Evolutionary conservation across 2,888 invertebrate genomes (phyloP), one percentile per base, ranked within the genome.

Genomic region (Sthenelais limicola): DNA sequence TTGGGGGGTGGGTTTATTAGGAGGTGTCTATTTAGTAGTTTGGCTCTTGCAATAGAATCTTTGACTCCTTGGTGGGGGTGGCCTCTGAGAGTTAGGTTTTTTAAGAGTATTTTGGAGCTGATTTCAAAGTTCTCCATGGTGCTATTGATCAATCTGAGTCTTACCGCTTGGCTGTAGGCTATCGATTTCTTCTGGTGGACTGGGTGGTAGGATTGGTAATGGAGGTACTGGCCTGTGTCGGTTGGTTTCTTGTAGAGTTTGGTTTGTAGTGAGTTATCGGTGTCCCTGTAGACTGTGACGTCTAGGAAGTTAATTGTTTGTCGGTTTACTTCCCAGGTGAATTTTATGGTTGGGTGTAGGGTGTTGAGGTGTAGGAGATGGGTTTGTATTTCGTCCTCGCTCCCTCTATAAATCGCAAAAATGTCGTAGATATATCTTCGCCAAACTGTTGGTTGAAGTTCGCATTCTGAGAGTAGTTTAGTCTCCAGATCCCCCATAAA

Each of bases 401-500:
- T 33, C 7, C 51, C 52, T 18, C 68, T 66, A 73, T 73, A 75
- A 18, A 77, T 69, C n/a, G 72, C 30, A 47, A 74, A 74, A n/a
- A 74, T 73, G 32, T 77, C 77, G 48, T 72, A 73, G 26, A 76
- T 77, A 43, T 48, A 77, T 43, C 77, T 26, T 0, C 58, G 43
- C 48, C 71, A 76, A 5, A 74, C 0, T 18, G 12, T 4, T 7
- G 76, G 76, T 56, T 54, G 26, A 5, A 66, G 18, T 3, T 62
- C 52, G 18, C 38, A 35, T 2, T 48, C 35, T 7, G n/a, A 7
- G 24, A 77, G 62, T 5, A 71, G 28, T n/a, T 62, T 28, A 33
- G 48, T 18, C 68, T 77, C 76, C 21, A 74, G 47, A n/a, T 73
- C 18, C 7, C 74, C 73, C 75, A 75, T 74, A 30, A 76, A 77